Conservation (phyloP, 2,797 vertebrate genomes). For the Staurois parvus region DNA sequence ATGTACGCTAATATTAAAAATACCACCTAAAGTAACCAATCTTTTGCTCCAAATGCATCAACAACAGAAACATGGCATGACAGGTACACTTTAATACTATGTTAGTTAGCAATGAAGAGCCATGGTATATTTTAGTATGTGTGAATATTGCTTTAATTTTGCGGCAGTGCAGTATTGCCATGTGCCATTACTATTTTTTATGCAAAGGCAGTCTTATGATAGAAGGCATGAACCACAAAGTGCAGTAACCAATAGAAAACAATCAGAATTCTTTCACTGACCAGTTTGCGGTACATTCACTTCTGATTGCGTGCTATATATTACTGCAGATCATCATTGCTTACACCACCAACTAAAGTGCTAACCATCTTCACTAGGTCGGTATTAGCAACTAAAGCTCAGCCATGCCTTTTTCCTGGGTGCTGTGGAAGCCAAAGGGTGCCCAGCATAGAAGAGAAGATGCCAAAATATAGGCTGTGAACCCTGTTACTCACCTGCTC, state of each 20-base stretch:
- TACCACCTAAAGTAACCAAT: background rate
- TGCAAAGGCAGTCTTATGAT: background rate
- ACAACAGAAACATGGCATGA: background rate
- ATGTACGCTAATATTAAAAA: background rate
- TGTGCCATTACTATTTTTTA: background rate
- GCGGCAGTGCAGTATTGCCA: background rate
- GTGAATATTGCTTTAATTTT: background rate
- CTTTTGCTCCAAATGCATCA: background rate
- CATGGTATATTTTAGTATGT: background rate
- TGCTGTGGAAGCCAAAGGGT: constrained; percentile 6
- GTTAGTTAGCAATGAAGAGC: background rate
- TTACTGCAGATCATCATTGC: background rate
- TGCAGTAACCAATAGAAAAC: background rate
- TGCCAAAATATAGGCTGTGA: background rate
- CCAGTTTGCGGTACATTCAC: background rate
- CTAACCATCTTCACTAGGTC: background rate
- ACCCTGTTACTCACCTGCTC: constrained; percentile 73
- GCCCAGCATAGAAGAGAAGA: background rate
- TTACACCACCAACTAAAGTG: background rate
- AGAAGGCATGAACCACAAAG: background rate
- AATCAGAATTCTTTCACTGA: background rate
- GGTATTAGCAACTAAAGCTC: constrained; percentile 16
- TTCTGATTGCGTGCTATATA: background rate
- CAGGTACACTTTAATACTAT: background rate
- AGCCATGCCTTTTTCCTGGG: constrained; percentile 5